Conservation (phyloP, 2,113 vertebrate species). For the Nycticebus coucang region DNA sequence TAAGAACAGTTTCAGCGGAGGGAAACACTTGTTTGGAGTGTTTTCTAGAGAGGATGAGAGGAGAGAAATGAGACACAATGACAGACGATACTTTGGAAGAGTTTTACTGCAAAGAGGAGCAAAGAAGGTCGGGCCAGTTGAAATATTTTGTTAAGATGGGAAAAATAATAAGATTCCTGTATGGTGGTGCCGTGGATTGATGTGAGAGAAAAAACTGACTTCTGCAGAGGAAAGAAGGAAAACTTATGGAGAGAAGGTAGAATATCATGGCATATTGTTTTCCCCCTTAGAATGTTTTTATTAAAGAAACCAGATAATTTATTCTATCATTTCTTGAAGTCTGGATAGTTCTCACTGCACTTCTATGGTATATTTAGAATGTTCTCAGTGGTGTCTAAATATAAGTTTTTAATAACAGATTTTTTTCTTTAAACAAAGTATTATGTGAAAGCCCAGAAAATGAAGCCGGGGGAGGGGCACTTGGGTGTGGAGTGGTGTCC, state of each 20-base stretch:
- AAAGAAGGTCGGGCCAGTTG: neutral
- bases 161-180: neutral
- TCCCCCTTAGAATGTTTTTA: neutral
- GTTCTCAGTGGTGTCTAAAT: neutral
- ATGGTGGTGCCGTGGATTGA: neutral
- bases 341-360: neutral
- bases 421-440: neutral
- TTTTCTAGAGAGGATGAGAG: neutral
- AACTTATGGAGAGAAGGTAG: neutral
- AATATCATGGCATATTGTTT: too few species aligned
- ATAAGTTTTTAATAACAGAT: neutral
- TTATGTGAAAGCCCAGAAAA: neutral
- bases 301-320: neutral
- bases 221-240: neutral
- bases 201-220: neutral
- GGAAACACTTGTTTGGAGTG: neutral
- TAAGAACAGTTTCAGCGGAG: neutral
- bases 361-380: neutral
- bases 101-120: neutral
- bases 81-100: neutral
- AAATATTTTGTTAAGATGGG: neutral
- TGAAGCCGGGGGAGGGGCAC: neutral
- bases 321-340: neutral
- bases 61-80: neutral
- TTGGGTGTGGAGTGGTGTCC: accelerated